Evolutionary conservation across 2,888 invertebrate species (phyloP).

Genomic region (Macrophya alboannulata): DNA sequence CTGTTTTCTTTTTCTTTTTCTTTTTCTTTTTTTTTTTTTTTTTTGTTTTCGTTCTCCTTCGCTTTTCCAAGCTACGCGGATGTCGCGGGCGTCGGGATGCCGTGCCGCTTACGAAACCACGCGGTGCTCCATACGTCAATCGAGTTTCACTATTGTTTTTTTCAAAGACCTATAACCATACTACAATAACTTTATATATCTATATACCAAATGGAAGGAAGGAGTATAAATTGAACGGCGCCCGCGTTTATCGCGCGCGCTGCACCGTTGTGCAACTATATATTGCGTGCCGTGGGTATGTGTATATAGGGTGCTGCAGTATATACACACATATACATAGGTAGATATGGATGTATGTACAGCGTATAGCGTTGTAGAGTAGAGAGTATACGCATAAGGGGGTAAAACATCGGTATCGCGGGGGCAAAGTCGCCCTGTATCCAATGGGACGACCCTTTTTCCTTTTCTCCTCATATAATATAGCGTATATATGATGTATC

Average conservation of each 20-base stretch:
- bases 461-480: slow-evolving; percentile 24
- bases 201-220: neutral
- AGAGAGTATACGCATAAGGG: neutral
- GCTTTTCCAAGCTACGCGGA: slow-evolving; percentile 15
- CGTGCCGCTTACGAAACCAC: slow-evolving; percentile 10
- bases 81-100: slow-evolving; percentile 33
- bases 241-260: neutral
- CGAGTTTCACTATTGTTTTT: slow-evolving; percentile 2
- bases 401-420: slow-evolving; percentile 30
- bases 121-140: slow-evolving; percentile 18
- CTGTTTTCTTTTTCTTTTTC: neutral
- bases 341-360: neutral
- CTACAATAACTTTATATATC: too few species aligned
- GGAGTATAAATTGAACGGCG: neutral
- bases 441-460: slow-evolving; percentile 31
- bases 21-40: neutral
- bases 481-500: slow-evolving; percentile 37
- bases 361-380: neutral
- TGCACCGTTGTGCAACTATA: neutral
- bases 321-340: too few species aligned
- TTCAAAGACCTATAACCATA: neutral
- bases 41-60: slow-evolving; percentile 2
- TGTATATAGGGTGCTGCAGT: neutral
- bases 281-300: neutral
- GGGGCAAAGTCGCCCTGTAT: slow-evolving; percentile 18